Percentiles rank a stretch among this genome's conserved stretches.
phyloP scores from a whole-genome alignment of 2,113 vertebrate species.

The Ictidomys tridecemlineatus region DNA sequence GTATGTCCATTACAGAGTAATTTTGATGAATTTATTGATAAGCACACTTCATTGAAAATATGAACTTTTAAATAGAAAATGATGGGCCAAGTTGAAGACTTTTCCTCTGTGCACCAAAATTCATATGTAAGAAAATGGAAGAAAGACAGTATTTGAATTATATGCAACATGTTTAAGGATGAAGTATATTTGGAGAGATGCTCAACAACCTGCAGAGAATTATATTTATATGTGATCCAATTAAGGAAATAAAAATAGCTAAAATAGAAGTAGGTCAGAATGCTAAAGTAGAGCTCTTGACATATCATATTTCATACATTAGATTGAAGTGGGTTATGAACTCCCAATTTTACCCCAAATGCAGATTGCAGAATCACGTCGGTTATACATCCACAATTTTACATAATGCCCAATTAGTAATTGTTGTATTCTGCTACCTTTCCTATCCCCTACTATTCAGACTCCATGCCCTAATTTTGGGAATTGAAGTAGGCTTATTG shows the following conservation, averaged over 20 bases:
- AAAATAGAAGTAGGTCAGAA: slow-evolving; percentile 34
- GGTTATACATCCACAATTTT: no score
- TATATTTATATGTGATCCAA: not conserved
- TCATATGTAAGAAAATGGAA: not conserved
- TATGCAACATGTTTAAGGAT: not conserved
- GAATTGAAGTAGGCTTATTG: not conserved
- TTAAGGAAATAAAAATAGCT: slow-evolving; percentile 17
- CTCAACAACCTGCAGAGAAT: not conserved
- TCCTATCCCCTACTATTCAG: no score
- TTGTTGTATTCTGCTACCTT: no score
- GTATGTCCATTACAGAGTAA: not conserved
- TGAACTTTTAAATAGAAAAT: slow-evolving; percentile 27
- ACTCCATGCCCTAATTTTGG: not conserved
- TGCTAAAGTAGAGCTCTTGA: not conserved
- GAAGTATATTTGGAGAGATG: not conserved
- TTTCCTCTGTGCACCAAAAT: not conserved
- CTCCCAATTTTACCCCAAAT: no score
- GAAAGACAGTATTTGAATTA: not conserved
- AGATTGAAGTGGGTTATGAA: no score
- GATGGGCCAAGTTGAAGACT: not conserved
- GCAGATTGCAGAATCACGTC: no score
- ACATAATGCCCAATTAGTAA: no score
- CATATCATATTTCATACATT: no score
- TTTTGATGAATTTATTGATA: not conserved
- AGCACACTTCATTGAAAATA: slow-evolving; percentile 10